Percentiles rank a stretch among this genome's conserved stretches.
These are phyloP conservation scores for Muraenolepis orangiensis DNA, from an alignment of 2,797 vertebrate species.

Conservation along the genomic window DNA sequence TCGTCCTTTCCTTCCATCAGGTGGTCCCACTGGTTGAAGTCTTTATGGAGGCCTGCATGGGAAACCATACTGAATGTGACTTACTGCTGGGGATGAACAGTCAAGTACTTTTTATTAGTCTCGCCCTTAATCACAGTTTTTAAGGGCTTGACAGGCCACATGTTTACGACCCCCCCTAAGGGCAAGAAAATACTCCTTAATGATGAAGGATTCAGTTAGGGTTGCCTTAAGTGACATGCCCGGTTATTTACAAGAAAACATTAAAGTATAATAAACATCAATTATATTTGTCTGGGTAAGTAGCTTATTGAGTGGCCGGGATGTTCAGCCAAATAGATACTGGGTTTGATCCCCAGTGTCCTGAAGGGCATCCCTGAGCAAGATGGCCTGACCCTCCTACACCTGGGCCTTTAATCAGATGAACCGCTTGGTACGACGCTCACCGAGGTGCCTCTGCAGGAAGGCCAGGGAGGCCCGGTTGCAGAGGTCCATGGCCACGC, in stretches of 20 bases:
- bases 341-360: background rate
- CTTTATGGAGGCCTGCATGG: constrained; percentile 77
- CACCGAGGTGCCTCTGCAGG: constrained; percentile 89
- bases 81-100: background rate
- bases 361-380: background rate
- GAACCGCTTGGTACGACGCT: too few species aligned
- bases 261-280: too few species aligned
- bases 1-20: constrained; percentile 85
- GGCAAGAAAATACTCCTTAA: too few species aligned
- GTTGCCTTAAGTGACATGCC: too few species aligned
- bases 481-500: constrained; percentile 82
- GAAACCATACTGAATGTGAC: background rate
- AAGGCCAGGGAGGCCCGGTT: constrained; percentile 91
- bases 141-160: too few species aligned
- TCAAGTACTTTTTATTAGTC: too few species aligned
- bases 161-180: too few species aligned
- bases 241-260: too few species aligned
- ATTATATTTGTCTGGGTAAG: too few species aligned
- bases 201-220: too few species aligned
- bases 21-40: constrained; percentile 86
- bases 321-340: background rate
- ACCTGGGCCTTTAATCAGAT: background rate
- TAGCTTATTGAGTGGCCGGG: too few species aligned
- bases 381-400: background rate
- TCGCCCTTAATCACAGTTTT: too few species aligned